Conservation (phyloP, 2,113 vertebrate species). For the Myiozetetes cayanensis region DNA sequence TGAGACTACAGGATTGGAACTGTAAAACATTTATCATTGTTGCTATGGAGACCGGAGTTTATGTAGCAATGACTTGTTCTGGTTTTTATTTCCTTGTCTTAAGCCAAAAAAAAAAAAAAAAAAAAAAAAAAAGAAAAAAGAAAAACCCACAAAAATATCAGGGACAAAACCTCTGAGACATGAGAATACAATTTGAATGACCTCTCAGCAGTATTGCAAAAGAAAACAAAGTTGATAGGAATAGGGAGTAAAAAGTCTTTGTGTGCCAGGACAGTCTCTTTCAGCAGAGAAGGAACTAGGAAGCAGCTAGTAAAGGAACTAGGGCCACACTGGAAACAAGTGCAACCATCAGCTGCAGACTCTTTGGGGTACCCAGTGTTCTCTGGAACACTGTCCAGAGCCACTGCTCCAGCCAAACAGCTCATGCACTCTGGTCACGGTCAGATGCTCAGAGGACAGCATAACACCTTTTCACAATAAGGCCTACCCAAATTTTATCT, state of each 20-base stretch:
- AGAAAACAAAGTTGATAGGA: not conserved
- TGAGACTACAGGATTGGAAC: not conserved
- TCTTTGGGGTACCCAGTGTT: not conserved
- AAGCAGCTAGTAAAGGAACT: not conserved
- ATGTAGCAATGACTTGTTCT: not conserved
- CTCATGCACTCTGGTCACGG: not conserved
- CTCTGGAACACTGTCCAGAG: not conserved
- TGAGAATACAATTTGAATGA: not conserved
- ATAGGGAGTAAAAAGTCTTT: not conserved
- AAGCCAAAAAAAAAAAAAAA: not conserved
- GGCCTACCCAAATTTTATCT: not conserved
- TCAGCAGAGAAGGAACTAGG: not conserved
- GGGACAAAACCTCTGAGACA: not conserved
- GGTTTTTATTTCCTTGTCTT: not conserved
- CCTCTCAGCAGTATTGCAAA: not conserved
- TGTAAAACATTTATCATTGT: not conserved
- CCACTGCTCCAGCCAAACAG: not conserved
- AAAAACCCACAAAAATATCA: not conserved
- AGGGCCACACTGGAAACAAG: not conserved
- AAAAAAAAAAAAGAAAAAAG: no score
- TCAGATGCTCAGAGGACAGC: not conserved
- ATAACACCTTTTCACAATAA: not conserved
- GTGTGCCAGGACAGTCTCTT: not conserved
- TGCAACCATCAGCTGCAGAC: not conserved
- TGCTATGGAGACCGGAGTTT: not conserved